Evolutionary conservation across 1,140 invertebrate species (phyloP), one percentile per base, ranked within the genome.

Genomic region (Heliconius hermathena): DNA sequence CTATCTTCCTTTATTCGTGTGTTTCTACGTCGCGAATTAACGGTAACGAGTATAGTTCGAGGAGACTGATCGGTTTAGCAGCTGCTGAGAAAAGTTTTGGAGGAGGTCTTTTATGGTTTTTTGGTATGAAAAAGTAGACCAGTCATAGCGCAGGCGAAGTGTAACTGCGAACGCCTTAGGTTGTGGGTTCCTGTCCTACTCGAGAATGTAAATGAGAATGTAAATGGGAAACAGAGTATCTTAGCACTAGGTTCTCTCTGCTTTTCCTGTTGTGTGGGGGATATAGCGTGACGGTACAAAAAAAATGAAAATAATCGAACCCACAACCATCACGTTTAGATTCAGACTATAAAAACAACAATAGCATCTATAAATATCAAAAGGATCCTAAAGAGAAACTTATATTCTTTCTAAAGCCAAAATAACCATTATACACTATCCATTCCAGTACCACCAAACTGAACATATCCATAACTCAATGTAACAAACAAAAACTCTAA

Each of bases 1-100:
- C 83, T 75, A 83, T 83, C 81, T 71, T 66, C 57, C 76, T 54
- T 76, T 75, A 84, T 83, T 87, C 84, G 85, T 89, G 82, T 89
- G 84, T 88, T 88, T 89, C 84, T 85, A 87, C 89, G 85, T 88
- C 83, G 87, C 84, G 86, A 91, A 91, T 91, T 89, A 91, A 84
- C 81, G 86, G 83, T 88, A 89, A 88, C 86, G 86, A 87, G 81
- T 79, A 83, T 83, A 82, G 81, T 83, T 82, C 78, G 72, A 74
- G 66, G 33, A 72, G 83, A 86, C 83, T 79, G 85, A 86, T 86
- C 60, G 77, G 73, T 22, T 26, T 13, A 77, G 46, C 80, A 73
- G 77, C 74, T 75, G 76, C 54, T 57, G 54, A 22, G n/a, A 57
- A 57, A 57, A 22, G n/a, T 57, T 57, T 8, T n/a, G 20, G n/a